Base-by-base conservation (phyloP, 2,888 invertebrate genomes). In the Drosophila pullipes region DNA sequence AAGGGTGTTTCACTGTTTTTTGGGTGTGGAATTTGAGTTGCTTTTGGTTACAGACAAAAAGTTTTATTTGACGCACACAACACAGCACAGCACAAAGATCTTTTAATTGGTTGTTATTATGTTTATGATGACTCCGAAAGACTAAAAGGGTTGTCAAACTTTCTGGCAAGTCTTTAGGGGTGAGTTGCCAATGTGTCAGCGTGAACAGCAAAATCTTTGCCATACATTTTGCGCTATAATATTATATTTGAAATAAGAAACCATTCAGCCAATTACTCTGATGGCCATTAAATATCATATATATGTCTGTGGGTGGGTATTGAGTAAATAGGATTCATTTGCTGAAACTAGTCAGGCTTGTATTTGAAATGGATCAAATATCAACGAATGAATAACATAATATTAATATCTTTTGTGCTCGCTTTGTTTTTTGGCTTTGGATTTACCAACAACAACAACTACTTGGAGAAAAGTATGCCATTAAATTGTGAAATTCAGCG, bases 21-120 rank as follows among this genome's bases (percentile, higher is more conserved):
- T 67, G 58, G 39, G 50, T 61, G 35, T 85, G 90, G 82, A 86
- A 91, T 75, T 76, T 62, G 83, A 83, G 87, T 81, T 86, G 82
- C 80, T 83, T 85, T 83, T 75, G 73, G 85, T 85, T 85, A 83
- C 86, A 79, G 69, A 72, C 73, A 65, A 76, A 83, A 71, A 83
- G 69, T 83, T 80, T 72, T 69, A 82, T 72, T 78, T 78, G 63
- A 69, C 68, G 72, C 74, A 69, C 69, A 82, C 54, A 33, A 10
- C 28, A 57, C n/a, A n/a, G n/a, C n/a, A n/a, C n/a, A n/a, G 72
- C 74, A 69, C 37, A 76, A 70, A 89, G 67, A 82, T 85, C 90
- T 76, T 89, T 87, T 87, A 91, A 87, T 87, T 87, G 87, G 83
- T 91, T 89, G 78, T 88, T 85, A 74, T 84, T 80, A 74, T 81